A percentile compares a stretch with the other conserved stretches of the same genome.
Conservation (phyloP, 1,140 invertebrate genomes). For the Trichonephila inaurata region DNA sequence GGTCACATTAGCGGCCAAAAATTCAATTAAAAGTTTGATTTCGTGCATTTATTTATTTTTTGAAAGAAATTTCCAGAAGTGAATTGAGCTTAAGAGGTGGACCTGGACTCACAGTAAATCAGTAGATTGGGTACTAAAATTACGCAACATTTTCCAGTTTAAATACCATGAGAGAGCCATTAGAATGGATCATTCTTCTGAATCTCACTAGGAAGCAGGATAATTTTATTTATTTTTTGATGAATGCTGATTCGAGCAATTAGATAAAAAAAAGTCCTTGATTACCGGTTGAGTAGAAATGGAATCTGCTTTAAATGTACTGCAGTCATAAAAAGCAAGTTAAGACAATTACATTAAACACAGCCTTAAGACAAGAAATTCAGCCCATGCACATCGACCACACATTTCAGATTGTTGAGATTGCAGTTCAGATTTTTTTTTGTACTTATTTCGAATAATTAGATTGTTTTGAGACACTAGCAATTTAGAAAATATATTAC, state of each 20-base stretch:
- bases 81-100: conserved; percentile 23
- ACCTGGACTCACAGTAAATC: not conserved
- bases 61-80: conserved; percentile 15
- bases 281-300: not conserved
- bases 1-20: conserved; percentile 48
- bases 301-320: not conserved
- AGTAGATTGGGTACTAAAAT: conserved; percentile 10
- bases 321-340: not conserved
- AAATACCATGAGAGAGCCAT: conserved; percentile 18
- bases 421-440: no score
- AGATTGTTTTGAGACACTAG: not conserved
- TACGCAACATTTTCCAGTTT: conserved; percentile 10
- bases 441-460: not conserved
- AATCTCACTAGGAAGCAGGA: not conserved
- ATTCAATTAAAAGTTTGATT: conserved; percentile 58
- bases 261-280: not conserved
- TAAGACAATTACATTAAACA: not conserved
- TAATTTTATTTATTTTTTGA: not conserved
- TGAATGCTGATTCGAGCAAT: not conserved
- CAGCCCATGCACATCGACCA: not conserved
- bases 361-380: not conserved
- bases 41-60: conserved; percentile 53
- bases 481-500: not conserved
- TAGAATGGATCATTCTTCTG: not conserved
- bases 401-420: not conserved